Base-by-base conservation (phyloP, 2,888 invertebrate species). In the Nesidiocoris tenuis region DNA sequence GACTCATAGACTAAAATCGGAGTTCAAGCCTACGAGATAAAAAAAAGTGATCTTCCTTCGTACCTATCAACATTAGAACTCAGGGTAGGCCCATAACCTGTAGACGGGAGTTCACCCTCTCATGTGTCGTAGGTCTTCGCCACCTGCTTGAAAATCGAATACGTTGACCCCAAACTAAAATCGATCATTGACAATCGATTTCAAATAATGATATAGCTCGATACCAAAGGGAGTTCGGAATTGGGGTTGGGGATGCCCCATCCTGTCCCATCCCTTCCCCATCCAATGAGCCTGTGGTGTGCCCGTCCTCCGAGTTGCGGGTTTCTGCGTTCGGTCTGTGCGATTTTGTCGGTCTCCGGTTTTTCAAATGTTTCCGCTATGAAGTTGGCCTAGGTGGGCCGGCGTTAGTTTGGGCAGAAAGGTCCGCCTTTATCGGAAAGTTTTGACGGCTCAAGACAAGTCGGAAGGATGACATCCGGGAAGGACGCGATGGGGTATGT, bases 401-500 rank as follows among this genome's bases (percentile, higher is more conserved):
- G n/a, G 7, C 66, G 7, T 39, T 66, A 18, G 55, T 55, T 54
- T 55, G 17, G 18, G 0, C 54, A 16, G 18, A 65, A 12, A 21
- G 25, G 5, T 55, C 7, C 16, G 21, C 17, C 25, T 16, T 25
- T 18, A 65, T 25, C 65, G 18, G 24, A 12, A 24, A 39, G 39
- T 39, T 7, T 39, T 39, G n/a, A n/a, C 39, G 39, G 39, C 3
- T 39, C 12, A 39, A 12, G 5, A 7, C 39, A 12, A 39, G 12
- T 12, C 39, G 5, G 21, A 16, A 66, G 24, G 54, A 91, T 91
- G 91, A 91, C 91, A 87, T 90, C 89, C 85, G 91, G 91, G 86
- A 91, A 90, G 86, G 91, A 91, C 86, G 89, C 89, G 81, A 91
- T 91, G 91, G 91, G 91, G 91, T 91, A 84, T 88, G 88, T 87